Evolutionary conservation across 2,888 invertebrate species (phyloP).

Genomic region (Norana najaformis): DNA sequence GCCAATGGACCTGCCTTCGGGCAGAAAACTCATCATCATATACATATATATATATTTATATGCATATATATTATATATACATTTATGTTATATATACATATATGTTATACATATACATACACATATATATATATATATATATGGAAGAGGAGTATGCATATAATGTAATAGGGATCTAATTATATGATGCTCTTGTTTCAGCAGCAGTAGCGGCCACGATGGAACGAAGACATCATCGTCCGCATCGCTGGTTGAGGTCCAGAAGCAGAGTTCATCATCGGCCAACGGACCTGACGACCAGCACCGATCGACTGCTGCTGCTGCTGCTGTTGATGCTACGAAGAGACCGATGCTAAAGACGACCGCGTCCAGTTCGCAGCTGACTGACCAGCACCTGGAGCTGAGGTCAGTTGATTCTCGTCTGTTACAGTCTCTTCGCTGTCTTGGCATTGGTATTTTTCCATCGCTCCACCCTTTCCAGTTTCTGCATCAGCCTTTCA

Average conservation of each 20-base stretch:
- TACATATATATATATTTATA: neutral
- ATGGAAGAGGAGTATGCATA: too few relatives aligned
- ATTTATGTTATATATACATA: too few relatives aligned
- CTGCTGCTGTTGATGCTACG: neutral
- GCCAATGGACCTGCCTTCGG: too few relatives aligned
- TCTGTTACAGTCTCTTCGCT: neutral
- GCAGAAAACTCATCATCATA: too few relatives aligned
- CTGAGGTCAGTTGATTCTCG: neutral
- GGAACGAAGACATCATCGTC: neutral
- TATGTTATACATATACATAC: too few relatives aligned
- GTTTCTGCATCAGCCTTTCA: too few relatives aligned
- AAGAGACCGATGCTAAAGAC: neutral
- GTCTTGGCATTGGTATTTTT: too few relatives aligned
- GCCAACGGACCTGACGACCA: neutral
- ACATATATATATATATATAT: too few relatives aligned
- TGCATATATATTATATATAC: neutral
- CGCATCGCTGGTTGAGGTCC: neutral
- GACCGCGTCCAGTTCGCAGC: slow-evolving; percentile 1
- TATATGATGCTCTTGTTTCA: neutral
- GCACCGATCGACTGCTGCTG: neutral
- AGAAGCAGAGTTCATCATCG: neutral
- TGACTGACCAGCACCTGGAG: neutral
- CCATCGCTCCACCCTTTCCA: too few relatives aligned
- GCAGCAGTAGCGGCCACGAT: slow-evolving; percentile 9
- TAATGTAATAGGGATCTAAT: too few relatives aligned